Conservation (phyloP, 37 sponge, comb jelly and placozoan genomes). For the Beroe forskalii region DNA sequence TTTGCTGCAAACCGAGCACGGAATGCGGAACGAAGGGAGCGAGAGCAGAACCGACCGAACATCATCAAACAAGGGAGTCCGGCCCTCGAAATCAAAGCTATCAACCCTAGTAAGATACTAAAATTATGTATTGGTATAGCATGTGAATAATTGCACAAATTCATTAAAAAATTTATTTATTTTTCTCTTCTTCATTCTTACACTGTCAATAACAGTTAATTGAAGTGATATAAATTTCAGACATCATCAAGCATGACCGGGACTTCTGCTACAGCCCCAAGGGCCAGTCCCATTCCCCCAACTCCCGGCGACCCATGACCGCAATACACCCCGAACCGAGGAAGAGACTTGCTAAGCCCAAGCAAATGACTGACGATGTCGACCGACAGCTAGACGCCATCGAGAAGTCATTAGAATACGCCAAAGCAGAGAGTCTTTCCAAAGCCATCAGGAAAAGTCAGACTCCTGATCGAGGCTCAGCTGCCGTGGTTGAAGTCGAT, state of each 20-base stretch:
- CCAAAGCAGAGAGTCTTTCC: constrained; percentile 35
- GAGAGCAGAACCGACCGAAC: constrained; percentile 49
- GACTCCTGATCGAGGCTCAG: background rate
- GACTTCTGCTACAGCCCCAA: constrained; percentile 56
- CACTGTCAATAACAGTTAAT: no score
- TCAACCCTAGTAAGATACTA: constrained; percentile 56
- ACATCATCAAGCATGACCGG: constrained; percentile 9
- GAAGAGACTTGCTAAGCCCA: background rate
- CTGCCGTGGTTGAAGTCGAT: background rate
- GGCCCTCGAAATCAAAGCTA: constrained; percentile 59
- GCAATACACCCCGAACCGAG: constrained; percentile 58
- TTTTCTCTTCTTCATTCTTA: no score
- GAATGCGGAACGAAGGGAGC: constrained; percentile 1
- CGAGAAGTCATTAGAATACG: constrained; percentile 35
- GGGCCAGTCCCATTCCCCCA: constrained; percentile 15
- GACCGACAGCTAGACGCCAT: constrained; percentile 53
- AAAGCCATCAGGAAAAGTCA: constrained; percentile 44
- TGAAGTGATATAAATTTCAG: no score
- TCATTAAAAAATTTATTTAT: no score
- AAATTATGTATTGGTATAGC: no score
- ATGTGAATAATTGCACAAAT: no score
- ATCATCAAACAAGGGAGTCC: constrained; percentile 40
- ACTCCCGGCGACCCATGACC: background rate
- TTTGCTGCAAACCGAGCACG: constrained; percentile 63
- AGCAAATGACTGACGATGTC: background rate